Percentiles rank a stretch among this genome's conserved stretches.
Conservation (phyloP, 2,797 vertebrate genomes). For the Atherinosoma microstoma region DNA sequence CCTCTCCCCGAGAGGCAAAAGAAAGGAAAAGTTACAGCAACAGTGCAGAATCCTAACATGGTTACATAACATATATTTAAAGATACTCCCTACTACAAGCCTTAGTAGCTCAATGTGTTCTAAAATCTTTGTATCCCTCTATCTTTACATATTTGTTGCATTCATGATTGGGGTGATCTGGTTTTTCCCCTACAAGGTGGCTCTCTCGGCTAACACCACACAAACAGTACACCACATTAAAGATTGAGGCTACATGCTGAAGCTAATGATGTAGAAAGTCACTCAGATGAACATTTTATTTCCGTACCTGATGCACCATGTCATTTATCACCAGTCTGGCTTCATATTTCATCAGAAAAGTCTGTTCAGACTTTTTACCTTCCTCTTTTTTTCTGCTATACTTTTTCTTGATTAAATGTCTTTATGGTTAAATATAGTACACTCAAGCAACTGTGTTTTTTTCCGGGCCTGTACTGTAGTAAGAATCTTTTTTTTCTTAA, state of each 20-base stretch:
- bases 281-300: slow-evolving; percentile 53
- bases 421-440: slow-evolving; percentile 7
- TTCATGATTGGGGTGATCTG: slow-evolving; percentile 25
- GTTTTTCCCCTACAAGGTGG: slow-evolving; percentile 28
- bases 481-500: slow-evolving; percentile 15
- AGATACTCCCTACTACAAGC: slow-evolving; percentile 34
- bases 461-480: slow-evolving; percentile 9
- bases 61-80: slow-evolving; percentile 34
- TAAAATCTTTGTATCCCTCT: slow-evolving; percentile 20
- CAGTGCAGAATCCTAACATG: slow-evolving; percentile 23
- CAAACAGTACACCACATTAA: slow-evolving; percentile 18
- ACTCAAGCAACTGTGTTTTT: background rate
- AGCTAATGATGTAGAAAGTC: slow-evolving; percentile 62
- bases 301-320: slow-evolving; percentile 22
- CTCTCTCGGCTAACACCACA: slow-evolving; percentile 13
- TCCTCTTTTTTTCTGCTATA: background rate
- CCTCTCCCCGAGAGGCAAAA: background rate
- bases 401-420: background rate
- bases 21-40: slow-evolving; percentile 17
- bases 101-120: slow-evolving; percentile 16
- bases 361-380: background rate
- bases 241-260: slow-evolving; percentile 22
- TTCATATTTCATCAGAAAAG: slow-evolving; percentile 17
- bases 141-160: slow-evolving; percentile 39
- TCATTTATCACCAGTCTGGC: slow-evolving; percentile 26